Conservation (phyloP, 1,140 invertebrate genomes). For the Eulimnadia texana region DNA sequence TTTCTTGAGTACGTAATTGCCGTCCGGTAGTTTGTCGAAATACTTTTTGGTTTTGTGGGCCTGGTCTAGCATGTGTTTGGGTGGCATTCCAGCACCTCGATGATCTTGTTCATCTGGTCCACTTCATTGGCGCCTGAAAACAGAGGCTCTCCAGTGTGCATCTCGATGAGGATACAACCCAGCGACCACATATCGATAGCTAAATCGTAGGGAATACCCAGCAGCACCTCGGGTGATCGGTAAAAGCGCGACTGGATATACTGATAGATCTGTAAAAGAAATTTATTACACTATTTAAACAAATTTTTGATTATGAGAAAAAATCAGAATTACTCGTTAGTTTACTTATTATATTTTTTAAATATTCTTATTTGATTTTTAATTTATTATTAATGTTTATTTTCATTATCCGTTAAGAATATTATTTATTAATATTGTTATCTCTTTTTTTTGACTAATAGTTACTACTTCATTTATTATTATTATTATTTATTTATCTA, state of each 20-base stretch:
- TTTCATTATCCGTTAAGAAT: too few species aligned
- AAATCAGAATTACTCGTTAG: background rate
- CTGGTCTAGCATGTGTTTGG: slow-evolving; percentile 83
- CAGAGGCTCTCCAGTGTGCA: slow-evolving; percentile 98
- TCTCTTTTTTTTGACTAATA: too few species aligned
- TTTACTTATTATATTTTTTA: too few species aligned
- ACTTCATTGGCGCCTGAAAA: slow-evolving; percentile 98
- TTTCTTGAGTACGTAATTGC: slow-evolving; percentile 82
- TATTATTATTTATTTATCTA: too few species aligned
- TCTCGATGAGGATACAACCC: slow-evolving; percentile 97
- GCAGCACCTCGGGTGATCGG: slow-evolving; percentile 85
- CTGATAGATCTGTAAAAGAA: slow-evolving; percentile 98
- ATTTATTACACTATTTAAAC: too few species aligned
- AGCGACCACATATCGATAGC: slow-evolving; percentile 97
- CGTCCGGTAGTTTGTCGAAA: slow-evolving; percentile 86
- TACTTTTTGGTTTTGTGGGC: slow-evolving; percentile 93
- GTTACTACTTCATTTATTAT: too few species aligned
- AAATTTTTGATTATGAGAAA: background rate
- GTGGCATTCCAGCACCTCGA: slow-evolving; percentile 97
- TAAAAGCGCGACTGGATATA: slow-evolving; percentile 99
- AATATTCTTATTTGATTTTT: too few species aligned
- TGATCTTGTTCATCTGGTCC: slow-evolving; percentile 99
- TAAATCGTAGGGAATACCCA: slow-evolving; percentile 84
- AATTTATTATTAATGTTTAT: too few species aligned
- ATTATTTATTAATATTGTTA: too few species aligned